Conservation (phyloP, 2,113 vertebrate species). For the Haemorhous mexicanus region DNA sequence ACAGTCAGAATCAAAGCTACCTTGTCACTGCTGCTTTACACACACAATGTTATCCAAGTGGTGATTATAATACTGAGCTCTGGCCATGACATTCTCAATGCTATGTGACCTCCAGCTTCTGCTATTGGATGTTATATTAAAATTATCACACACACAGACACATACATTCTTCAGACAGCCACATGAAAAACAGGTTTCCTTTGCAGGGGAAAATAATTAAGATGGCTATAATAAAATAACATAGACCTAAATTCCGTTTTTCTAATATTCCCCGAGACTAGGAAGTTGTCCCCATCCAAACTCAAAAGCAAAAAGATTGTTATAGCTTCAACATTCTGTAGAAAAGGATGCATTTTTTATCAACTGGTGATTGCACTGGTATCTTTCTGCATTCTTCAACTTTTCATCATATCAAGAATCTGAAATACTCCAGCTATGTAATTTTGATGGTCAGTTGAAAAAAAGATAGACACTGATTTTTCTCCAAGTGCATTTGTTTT, state of each 20-base stretch:
- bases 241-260: not conserved
- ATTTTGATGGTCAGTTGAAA: not conserved
- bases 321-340: not conserved
- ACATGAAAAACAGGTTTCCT: not conserved
- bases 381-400: not conserved
- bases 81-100: not conserved
- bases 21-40: not conserved
- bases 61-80: not conserved
- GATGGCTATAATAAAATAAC: not conserved
- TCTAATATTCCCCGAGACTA: not conserved
- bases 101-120: not conserved
- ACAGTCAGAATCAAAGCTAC: not conserved
- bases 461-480: not conserved
- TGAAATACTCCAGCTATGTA: not conserved
- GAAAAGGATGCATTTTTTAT: not conserved
- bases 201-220: not conserved
- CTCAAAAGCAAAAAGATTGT: not conserved
- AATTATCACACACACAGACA: not conserved
- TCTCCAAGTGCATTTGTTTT: not conserved
- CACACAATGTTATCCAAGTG: not conserved
- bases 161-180: not conserved
- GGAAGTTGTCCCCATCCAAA: not conserved
- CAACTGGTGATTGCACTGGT: not conserved
- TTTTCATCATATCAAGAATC: not conserved
- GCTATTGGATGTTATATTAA: not conserved